phyloP scores from a whole-genome alignment of 2,113 vertebrate species.

The Anguilla japonica region DNA sequence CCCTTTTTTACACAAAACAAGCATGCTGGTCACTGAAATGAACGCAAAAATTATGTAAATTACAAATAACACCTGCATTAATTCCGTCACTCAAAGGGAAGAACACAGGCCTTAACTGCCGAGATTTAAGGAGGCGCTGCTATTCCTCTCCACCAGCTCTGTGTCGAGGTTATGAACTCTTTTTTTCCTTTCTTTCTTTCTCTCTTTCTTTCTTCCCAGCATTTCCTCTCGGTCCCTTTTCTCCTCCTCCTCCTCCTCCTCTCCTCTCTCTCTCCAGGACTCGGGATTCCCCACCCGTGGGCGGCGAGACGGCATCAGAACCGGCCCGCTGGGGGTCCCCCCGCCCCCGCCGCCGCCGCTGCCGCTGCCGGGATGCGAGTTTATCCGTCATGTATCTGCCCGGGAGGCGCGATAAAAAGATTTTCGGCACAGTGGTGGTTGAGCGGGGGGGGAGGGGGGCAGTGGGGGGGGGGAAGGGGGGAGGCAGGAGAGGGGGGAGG shows the following conservation, averaged over 20 bases:
- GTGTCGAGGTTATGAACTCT: no score
- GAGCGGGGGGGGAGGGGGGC: background rate
- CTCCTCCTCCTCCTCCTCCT: background rate
- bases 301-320: conserved; percentile 2
- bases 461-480: background rate
- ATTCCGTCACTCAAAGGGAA: background rate
- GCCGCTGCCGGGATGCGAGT: background rate
- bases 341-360: no score
- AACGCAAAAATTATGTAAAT: background rate
- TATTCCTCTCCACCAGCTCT: no score
- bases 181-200: no score
- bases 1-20: background rate
- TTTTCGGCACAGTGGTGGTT: background rate
- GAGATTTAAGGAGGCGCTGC: background rate
- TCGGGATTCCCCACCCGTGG: background rate
- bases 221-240: no score
- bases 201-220: no score
- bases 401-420: conserved; percentile 15
- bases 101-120: background rate
- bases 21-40: background rate
- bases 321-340: background rate
- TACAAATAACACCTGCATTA: background rate
- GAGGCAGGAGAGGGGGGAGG: background rate
- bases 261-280: background rate
- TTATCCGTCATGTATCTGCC: background rate